phyloP scores from a whole-genome alignment of 2,888 invertebrate genomes.

The Alloplasta piceator region DNA sequence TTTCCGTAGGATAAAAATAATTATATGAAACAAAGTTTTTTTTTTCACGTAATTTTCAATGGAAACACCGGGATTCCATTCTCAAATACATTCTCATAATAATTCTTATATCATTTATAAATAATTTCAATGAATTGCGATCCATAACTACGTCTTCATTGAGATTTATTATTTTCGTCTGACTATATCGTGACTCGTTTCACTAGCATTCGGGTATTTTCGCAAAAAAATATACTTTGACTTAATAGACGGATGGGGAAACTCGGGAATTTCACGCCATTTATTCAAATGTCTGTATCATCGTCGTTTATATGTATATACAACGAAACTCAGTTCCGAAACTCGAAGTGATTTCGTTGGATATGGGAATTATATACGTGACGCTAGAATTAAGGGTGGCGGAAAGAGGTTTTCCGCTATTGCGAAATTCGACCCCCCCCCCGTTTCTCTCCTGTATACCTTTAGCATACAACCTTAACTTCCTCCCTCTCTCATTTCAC shows the following conservation, averaged over 20 bases:
- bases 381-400: not conserved
- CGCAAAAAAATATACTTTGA: not conserved
- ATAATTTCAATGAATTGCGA: too few species aligned
- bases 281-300: conserved; percentile 62
- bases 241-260: conserved; percentile 28
- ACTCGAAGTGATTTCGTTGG: conserved; percentile 54
- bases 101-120: too few species aligned
- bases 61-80: too few species aligned
- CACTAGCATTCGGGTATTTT: conserved; percentile 12
- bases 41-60: too few species aligned
- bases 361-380: conserved; percentile 53
- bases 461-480: conserved; percentile 49
- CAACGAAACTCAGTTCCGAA: conserved; percentile 31
- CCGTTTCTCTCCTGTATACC: conserved; percentile 23
- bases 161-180: not conserved
- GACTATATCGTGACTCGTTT: conserved; percentile 21
- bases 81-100: too few species aligned
- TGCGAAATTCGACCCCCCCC: conserved; percentile 37
- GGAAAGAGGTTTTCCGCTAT: conserved; percentile 32
- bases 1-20: too few species aligned
- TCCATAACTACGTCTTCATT: not conserved
- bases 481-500: conserved; percentile 22
- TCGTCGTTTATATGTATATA: conserved; percentile 12
- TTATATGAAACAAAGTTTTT: too few species aligned
- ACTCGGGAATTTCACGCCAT: conserved; percentile 36